These are phyloP conservation scores for Troides aeacus DNA, from an alignment of 2,888 invertebrate species.

Conservation along the genomic window DNA sequence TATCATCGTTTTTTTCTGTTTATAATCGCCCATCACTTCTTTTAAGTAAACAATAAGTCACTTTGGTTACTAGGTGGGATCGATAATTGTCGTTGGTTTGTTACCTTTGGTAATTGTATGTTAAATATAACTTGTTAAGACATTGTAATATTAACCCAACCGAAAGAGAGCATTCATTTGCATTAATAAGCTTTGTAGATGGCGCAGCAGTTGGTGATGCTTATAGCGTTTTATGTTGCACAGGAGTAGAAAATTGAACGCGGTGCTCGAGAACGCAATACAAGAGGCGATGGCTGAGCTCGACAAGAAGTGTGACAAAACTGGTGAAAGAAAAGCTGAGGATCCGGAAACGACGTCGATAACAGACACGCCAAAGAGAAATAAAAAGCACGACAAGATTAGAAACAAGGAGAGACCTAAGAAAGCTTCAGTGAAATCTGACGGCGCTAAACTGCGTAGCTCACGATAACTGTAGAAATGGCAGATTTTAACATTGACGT, in stretches of 20 bases:
- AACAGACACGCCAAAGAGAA: constrained; percentile 49
- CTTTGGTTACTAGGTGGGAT: not conserved
- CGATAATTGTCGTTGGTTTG: constrained; percentile 7
- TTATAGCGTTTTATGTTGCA: constrained; percentile 29
- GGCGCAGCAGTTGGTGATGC: constrained; percentile 13
- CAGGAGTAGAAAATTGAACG: constrained; percentile 96
- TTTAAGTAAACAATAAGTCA: not conserved
- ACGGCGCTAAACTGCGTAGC: constrained; percentile 73
- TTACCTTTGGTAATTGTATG: constrained; percentile 3
- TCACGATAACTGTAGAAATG: constrained; percentile 62
- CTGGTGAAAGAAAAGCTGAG: constrained; percentile 27
- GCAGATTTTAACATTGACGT: constrained; percentile 2
- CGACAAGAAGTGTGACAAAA: constrained; percentile 82
- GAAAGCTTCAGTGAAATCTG: constrained; percentile 48
- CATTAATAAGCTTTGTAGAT: constrained; percentile 8
- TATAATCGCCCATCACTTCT: constrained; percentile 8
- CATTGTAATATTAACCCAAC: constrained; percentile 66
- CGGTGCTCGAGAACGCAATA: constrained; percentile 93
- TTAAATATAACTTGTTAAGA: not conserved
- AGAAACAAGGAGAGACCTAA: constrained; percentile 53
- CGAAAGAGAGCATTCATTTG: constrained; percentile 43
- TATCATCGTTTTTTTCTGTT: not conserved
- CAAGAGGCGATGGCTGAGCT: constrained; percentile 95
- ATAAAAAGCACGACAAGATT: constrained; percentile 50
- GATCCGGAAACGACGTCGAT: constrained; percentile 27